Conservation (phyloP, 2,797 vertebrate genomes). For the Chelmon rostratus region DNA sequence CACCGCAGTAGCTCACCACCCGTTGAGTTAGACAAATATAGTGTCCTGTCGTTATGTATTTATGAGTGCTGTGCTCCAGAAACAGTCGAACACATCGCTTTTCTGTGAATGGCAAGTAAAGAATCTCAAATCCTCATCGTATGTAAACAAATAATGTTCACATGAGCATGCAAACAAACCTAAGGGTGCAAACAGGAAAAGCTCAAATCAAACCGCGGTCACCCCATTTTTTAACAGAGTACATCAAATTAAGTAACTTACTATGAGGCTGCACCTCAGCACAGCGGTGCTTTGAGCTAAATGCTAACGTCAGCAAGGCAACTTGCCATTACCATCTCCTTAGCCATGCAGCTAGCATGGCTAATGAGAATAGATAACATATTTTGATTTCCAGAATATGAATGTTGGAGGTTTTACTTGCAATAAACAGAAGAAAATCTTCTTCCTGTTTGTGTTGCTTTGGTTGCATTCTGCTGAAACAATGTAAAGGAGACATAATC, state of each 20-base stretch:
- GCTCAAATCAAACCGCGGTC: neutral
- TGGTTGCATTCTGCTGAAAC: neutral
- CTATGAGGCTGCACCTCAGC: neutral
- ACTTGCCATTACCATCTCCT: too few species aligned
- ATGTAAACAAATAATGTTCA: neutral
- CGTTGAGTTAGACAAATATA: conserved; percentile 3
- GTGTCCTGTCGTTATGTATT: conserved; percentile 17
- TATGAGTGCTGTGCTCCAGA: neutral
- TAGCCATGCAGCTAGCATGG: neutral
- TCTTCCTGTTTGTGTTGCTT: neutral
- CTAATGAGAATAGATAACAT: neutral
- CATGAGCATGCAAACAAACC: neutral
- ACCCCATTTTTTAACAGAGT: neutral
- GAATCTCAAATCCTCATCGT: neutral
- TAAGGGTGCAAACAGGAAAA: neutral
- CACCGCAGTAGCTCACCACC: conserved; percentile 8
- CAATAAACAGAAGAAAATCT: neutral
- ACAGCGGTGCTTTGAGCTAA: neutral
- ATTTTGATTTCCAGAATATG: neutral
- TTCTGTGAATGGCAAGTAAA: neutral
- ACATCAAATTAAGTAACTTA: neutral
- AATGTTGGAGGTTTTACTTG: neutral
- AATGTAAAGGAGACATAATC: neutral
- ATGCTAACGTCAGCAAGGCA: neutral
- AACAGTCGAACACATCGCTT: neutral